phyloP scores from a whole-genome alignment of 2,888 invertebrate genomes.

The Oscheius sp. region DNA sequence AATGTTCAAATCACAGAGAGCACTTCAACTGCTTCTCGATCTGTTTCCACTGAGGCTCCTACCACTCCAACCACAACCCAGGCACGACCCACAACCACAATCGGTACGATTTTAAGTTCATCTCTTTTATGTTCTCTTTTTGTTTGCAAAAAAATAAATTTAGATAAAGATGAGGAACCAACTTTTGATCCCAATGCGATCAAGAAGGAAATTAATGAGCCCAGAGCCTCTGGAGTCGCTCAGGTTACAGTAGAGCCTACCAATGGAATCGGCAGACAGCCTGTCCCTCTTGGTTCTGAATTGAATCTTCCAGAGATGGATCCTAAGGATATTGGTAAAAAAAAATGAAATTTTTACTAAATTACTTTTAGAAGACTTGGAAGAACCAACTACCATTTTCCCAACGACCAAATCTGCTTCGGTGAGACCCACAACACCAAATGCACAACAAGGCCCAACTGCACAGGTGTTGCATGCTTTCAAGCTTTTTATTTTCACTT shows the following conservation, averaged over 20 bases:
- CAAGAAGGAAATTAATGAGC: background rate
- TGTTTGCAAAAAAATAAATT: background rate
- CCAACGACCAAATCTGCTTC: slow-evolving; percentile 27
- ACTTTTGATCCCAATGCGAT: background rate
- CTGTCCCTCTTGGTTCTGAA: slow-evolving; percentile 29
- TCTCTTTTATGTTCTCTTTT: background rate
- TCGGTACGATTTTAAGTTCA: slow-evolving; percentile 18
- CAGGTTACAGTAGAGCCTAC: slow-evolving; percentile 26
- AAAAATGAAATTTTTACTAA: background rate
- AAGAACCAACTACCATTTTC: slow-evolving; percentile 31
- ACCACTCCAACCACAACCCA: slow-evolving; percentile 22
- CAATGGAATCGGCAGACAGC: slow-evolving; percentile 32
- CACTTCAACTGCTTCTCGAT: slow-evolving; percentile 7
- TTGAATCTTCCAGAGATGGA: slow-evolving; percentile 31
- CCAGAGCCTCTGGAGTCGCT: slow-evolving; percentile 10
- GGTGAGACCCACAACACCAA: background rate
- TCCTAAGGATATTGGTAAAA: slow-evolving; percentile 21
- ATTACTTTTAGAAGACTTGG: background rate
- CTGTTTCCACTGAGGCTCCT: slow-evolving; percentile 31
- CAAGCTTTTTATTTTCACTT: background rate
- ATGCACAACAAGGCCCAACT: background rate
- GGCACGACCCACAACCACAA: slow-evolving; percentile 25
- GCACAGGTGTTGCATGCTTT: slow-evolving; percentile 1
- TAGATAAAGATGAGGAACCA: background rate
- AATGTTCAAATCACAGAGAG: slow-evolving; percentile 1